Evolutionary conservation across 2,113 vertebrate species (phyloP), one percentile per base, ranked within the genome.

Genomic region (Hippocampus barbouri): DNA sequence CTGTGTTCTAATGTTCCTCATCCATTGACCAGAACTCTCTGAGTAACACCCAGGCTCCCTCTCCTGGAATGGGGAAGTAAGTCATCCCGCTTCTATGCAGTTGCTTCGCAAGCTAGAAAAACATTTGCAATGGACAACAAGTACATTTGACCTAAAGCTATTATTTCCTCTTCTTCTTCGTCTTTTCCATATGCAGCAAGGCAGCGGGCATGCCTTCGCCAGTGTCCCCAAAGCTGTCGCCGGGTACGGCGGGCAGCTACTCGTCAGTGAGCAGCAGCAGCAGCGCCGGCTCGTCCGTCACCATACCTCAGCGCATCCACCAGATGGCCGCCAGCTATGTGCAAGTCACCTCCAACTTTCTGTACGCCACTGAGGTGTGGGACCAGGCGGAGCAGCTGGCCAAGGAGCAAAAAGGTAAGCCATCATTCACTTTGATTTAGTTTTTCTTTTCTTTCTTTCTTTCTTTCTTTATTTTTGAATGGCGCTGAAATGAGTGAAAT

Each of bases 321-420:
- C 97, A 98, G 93, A 98, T 99, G 97, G 97, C 97, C 64, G 96
- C 97, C 92, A 98, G 95, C 91, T 98, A 99, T 4, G 97, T 98
- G 81, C 97, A 98, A 83, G 96, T 99, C 84, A 99, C 97, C 10
- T 97, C 96, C 85, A 98, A 98, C 92, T 98, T 99, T 90, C 94
- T 99, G 78, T 98, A 94, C 25, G 97, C 96, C 92, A 97, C 94
- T 2, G 97, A 99, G 90, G 97, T 98, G 79, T 99, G 97, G 97
- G 97, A 99, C 91, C 97, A 99, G 93, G 95, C 97, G 0, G 97
- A 99, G 76, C 97, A 98, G 82, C 93, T 98, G 70, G 93, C 95
- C 57, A 96, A 94, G 90, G 97, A 98, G 66, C 96, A 98, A 90
- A 97, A 94, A 93, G 97, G 97, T 98, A 79, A 74, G 21, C 49